These are phyloP conservation scores for Harpagoxenus sublaevis DNA, from an alignment of 2,888 invertebrate genomes.

Conservation along the genomic window DNA sequence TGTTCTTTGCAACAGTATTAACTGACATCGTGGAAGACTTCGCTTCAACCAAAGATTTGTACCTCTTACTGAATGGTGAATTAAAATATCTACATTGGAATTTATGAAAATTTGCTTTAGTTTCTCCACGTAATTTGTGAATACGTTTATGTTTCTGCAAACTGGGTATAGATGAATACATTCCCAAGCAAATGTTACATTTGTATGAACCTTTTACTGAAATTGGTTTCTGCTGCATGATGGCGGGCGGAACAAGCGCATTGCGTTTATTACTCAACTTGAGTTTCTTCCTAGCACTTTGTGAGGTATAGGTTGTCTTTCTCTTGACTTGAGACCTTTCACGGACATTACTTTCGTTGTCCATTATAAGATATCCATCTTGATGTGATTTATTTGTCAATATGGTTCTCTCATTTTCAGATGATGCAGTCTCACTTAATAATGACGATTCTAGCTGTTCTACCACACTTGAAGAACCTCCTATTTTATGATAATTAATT, in stretches of 20 bases:
- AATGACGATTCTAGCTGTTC: constrained; percentile 59
- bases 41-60: background rate
- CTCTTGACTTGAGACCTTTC: background rate
- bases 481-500: constrained; percentile 82
- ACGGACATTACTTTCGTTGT: background rate
- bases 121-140: constrained; percentile 74
- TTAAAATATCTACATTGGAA: constrained; percentile 68
- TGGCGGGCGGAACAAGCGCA: background rate
- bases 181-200: constrained; percentile 74
- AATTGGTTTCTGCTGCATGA: background rate
- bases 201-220: background rate
- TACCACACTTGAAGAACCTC: constrained; percentile 73
- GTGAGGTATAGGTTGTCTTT: constrained; percentile 44
- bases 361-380: background rate
- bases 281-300: constrained; percentile 21
- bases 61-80: constrained; percentile 62
- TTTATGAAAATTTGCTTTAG: constrained; percentile 74
- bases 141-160: constrained; percentile 61
- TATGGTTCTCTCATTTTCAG: background rate
- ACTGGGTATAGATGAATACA: constrained; percentile 57
- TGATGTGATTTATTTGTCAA: background rate
- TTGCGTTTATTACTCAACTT: constrained; percentile 12
- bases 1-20: background rate
- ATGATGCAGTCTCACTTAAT: background rate
- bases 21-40: background rate